Base-by-base conservation (phyloP, 2,888 invertebrate species). In the Ichneumoninae sp. region DNA sequence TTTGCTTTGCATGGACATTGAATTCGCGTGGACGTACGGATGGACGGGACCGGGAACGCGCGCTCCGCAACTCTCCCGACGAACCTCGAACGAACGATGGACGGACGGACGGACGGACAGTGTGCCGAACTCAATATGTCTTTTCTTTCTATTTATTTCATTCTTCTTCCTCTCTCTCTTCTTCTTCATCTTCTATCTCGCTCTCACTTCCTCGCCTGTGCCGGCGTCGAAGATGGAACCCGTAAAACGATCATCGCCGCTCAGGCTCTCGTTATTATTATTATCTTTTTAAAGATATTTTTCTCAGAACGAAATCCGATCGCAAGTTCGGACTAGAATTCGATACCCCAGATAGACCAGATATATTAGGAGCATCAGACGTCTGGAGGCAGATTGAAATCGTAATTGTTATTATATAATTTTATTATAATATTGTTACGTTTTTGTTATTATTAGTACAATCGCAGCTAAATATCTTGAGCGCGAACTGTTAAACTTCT, bases 1-100 rank as follows among this genome's bases (percentile, higher is more conserved):
- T 92, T 93, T 92, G 92, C 92, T 93, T 93, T 93, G 93, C 93
- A 93, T 93, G 93, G 93, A 93, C 93, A 92, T 93, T 92, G 92
- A 92, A 92, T 92, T 91, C 91, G 90, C 91, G 88, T 88, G 71
- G 84, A 85, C 84, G 84, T 81, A 85, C 84, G 73, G 84, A 85
- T 85, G 86, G 88, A 87, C 87, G 87, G 40, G 40, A 40, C 52
- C 44, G 52, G 88, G 88, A 87, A 81, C 83, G 87, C 73, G 70
- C 85, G 84, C 71, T 68, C 40, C 70, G 52, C 70, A 57, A 71
- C 70, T 74, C 68, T 69, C 52, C 57, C 81, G 81, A 85, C 83
- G 83, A 77, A 83, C 81, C 30, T 33, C 81, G 84, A 86, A 77
- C 81, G 84, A 86, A 77, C 81, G 89, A 33, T 4, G 44, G 44